Percentiles rank a stretch among this genome's conserved stretches.
Conservation (phyloP, 2,113 vertebrate species). For the Panthera uncia region DNA sequence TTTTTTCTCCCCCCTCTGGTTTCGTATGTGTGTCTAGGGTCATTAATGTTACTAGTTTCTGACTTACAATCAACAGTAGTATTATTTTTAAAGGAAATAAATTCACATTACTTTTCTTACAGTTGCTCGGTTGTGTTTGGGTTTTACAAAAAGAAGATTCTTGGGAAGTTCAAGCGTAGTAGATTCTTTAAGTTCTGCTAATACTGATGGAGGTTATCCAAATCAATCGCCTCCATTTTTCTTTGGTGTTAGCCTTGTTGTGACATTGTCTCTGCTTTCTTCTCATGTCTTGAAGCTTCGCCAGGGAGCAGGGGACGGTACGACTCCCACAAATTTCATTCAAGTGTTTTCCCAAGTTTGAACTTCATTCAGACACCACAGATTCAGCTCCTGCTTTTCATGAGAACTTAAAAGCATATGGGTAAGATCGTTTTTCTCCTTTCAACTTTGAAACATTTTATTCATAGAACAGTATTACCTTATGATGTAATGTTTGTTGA, state of each 20-base stretch:
- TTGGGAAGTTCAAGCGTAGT: not conserved
- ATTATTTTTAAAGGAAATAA: slow-evolving; percentile 17
- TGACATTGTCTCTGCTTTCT: not conserved
- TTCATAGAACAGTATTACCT: slow-evolving; percentile 3
- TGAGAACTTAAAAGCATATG: slow-evolving; percentile 50
- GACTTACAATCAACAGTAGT: not conserved
- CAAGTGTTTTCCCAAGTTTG: not conserved
- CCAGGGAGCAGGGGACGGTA: not conserved
- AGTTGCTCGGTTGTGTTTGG: not conserved
- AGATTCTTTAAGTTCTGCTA: not conserved
- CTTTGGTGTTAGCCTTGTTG: not conserved
- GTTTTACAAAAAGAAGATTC: not conserved
- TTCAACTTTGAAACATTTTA: not conserved
- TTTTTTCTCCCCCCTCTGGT: not conserved
- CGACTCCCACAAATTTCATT: slow-evolving; percentile 27
- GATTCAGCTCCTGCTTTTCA: slow-evolving; percentile 46
- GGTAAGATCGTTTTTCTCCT: not conserved
- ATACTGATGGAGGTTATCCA: not conserved
- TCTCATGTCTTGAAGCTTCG: not conserved
- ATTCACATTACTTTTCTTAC: not conserved
- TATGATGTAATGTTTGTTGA: slow-evolving; percentile 26
- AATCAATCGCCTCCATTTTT: not conserved
- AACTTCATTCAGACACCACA: slow-evolving; percentile 39
- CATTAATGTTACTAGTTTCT: not conserved
- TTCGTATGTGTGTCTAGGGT: not conserved